Evolutionary conservation across 2,113 vertebrate genomes (phyloP), one percentile per base, ranked within the genome.

Genomic region (Casuarius casuarius): DNA sequence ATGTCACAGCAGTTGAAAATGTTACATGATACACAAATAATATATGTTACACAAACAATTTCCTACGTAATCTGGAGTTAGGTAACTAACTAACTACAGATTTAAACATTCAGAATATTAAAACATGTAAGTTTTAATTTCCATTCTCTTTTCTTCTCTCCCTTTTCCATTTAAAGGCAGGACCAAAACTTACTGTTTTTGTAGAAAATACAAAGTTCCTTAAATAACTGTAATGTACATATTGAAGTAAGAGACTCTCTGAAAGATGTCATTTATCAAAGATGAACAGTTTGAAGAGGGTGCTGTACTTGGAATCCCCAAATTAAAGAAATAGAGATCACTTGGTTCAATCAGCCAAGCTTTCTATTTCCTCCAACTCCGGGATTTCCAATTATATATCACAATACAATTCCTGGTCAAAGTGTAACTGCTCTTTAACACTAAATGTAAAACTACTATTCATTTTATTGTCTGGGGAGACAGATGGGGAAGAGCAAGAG

Each of bases 221-320:
- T 12, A 48, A n/a, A 20, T 12, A 68, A 9, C 12, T 35, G 3
- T 9, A 29, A 9, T 0, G 1, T 1, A 14, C 1, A 1, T 0
- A 6, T 0, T 4, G 44, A 20, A 59, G 35, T 12, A 2, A 31
- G 2, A 48, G 46, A 28, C 9, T 33, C 61, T 52, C 44, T 11
- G 20, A 68, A 65, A 2, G 3, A 40, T 2, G 25, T 16, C 0
- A 2, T 31, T 75, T 35, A 35, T 67, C 68, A 25, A 25, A 52
- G 29, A 15, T 21, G 78, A 48, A 61, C 23, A 8, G 12, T 44
- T 42, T 1, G 3, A 21, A 7, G 12, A 19, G 0, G 7, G 3
- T 38, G 31, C 51, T 74, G 35, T 40, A 31, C 28, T 13, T 58
- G 52, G 65, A 75, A 28, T 15, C 16, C 12, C 76, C 33, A 51